Evolutionary conservation across 1,140 invertebrate species (phyloP).

Genomic region (Cherax destructor): DNA sequence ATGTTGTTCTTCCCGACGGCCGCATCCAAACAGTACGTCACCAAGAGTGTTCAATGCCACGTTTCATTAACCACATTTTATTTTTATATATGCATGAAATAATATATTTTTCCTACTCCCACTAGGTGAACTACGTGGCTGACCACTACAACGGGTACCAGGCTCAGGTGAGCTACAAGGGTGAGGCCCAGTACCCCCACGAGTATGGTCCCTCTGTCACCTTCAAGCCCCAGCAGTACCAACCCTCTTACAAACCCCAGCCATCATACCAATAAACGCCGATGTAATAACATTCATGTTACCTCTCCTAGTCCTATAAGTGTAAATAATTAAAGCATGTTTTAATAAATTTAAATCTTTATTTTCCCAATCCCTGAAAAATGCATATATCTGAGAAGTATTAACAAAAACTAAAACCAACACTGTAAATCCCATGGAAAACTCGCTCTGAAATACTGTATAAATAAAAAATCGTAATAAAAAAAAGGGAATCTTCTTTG

Average conservation of each 20-base stretch:
- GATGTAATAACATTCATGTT: too few relatives aligned
- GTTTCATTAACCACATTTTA: too few relatives aligned
- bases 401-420: too few relatives aligned
- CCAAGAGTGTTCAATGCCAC: background rate
- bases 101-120: background rate
- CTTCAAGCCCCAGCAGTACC: slow-evolving; percentile 61
- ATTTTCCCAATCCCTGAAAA: too few relatives aligned
- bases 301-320: too few relatives aligned
- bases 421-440: too few relatives aligned
- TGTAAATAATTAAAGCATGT: too few relatives aligned
- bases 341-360: too few relatives aligned
- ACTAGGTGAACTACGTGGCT: slow-evolving; percentile 73
- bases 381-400: too few relatives aligned
- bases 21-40: slow-evolving; percentile 72
- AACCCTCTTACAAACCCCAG: slow-evolving; percentile 1
- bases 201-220: slow-evolving; percentile 63
- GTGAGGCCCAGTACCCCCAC: slow-evolving; percentile 70
- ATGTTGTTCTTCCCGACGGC: slow-evolving; percentile 73
- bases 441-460: too few relatives aligned
- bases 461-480: too few relatives aligned
- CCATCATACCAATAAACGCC: background rate
- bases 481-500: too few relatives aligned
- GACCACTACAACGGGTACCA: slow-evolving; percentile 73
- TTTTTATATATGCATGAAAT: background rate
- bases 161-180: slow-evolving; percentile 72